Conservation (phyloP, 92 coral and sea anemone genomes). For the Micromussa lordhowensis region DNA sequence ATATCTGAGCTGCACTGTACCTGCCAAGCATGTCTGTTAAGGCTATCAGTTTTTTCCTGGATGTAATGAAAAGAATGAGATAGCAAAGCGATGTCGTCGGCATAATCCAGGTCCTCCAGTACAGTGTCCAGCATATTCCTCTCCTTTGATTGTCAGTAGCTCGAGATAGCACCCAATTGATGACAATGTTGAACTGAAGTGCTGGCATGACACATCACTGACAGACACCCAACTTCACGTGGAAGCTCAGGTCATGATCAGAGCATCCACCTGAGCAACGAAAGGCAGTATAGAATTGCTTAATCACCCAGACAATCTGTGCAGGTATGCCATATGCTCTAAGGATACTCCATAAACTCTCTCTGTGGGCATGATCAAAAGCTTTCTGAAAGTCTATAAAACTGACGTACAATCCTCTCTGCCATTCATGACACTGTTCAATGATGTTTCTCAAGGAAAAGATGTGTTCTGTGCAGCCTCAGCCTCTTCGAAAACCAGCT, state of each 20-base stretch:
- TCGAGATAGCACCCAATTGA: slow-evolving; percentile 39
- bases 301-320: too few relatives aligned
- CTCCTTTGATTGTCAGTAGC: too few relatives aligned
- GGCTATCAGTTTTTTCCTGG: too few relatives aligned
- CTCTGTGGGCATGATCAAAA: slow-evolving; percentile 27
- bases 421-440: too few relatives aligned
- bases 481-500: slow-evolving; percentile 8
- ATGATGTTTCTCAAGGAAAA: too few relatives aligned
- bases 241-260: slow-evolving; percentile 30
- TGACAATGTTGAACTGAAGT: slow-evolving; percentile 11
- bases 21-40: too few relatives aligned
- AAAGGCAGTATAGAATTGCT: slow-evolving; percentile 32
- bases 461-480: slow-evolving; percentile 24
- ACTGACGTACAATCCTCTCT: too few relatives aligned
- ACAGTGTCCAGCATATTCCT: too few relatives aligned
- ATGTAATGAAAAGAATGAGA: slow-evolving; percentile 1
- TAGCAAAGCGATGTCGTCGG: background rate
- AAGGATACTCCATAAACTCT: slow-evolving; percentile 12
- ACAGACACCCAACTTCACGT: slow-evolving; percentile 11
- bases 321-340: slow-evolving; percentile 17
- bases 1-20: too few relatives aligned
- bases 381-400: slow-evolving; percentile 22
- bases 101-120: too few relatives aligned
- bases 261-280: slow-evolving; percentile 32
- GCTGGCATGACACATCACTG: slow-evolving; percentile 25